Evolutionary conservation across 2,797 vertebrate genomes (phyloP).

Genomic region (Danio choprae): DNA sequence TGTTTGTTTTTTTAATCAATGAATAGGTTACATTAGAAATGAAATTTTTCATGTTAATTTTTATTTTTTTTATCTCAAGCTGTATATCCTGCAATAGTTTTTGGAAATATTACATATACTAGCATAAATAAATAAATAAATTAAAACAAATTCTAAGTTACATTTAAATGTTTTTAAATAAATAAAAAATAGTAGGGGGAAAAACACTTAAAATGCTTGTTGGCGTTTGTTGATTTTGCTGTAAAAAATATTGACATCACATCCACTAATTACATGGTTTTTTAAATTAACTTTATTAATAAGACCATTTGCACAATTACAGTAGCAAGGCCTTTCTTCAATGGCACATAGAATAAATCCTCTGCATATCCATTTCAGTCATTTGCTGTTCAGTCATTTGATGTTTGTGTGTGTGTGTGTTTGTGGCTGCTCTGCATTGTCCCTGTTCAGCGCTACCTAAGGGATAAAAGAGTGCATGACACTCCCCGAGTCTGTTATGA

Average conservation of each 20-base stretch:
- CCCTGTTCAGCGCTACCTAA: constrained; percentile 4
- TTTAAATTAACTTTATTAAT: neutral
- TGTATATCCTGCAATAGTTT: too few species aligned
- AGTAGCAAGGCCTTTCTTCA: neutral
- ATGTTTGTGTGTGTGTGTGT: constrained; percentile 1
- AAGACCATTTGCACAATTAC: neutral
- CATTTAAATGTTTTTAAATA: too few species aligned
- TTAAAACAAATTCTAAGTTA: too few species aligned
- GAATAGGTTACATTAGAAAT: too few species aligned
- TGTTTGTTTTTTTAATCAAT: too few species aligned
- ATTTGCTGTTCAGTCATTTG: neutral
- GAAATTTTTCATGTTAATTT: too few species aligned
- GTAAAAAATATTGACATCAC: neutral
- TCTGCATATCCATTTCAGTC: constrained; percentile 14
- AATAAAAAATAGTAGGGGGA: too few species aligned
- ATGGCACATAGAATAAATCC: neutral
- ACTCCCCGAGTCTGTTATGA: constrained; percentile 51
- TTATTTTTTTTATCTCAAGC: too few species aligned
- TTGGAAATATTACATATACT: too few species aligned
- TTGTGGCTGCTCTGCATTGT: neutral
- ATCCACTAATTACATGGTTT: neutral
- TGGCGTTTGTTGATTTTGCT: neutral
- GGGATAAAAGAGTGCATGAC: constrained; percentile 42
- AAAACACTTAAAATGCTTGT: neutral
- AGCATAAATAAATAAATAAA: too few species aligned